These are phyloP conservation scores for Galbula dea DNA, from an alignment of 2,113 vertebrate genomes.

Conservation along the genomic window DNA sequence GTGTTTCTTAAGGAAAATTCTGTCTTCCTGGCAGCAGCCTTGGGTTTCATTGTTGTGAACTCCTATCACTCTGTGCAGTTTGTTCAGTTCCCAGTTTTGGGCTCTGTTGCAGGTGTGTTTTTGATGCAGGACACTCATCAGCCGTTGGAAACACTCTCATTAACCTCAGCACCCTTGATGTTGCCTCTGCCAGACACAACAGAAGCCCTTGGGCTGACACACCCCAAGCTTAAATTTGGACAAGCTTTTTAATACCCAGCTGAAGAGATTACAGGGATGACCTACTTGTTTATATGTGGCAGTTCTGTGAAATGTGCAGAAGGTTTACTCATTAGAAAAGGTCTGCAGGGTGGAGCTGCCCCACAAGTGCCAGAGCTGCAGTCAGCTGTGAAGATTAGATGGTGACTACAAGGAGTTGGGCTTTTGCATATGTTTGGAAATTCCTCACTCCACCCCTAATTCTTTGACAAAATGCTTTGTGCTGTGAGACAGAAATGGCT, in stretches of 20 bases:
- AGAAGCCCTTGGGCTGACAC: constrained; percentile 29
- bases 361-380: background rate
- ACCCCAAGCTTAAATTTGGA: constrained; percentile 59
- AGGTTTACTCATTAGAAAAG: constrained; percentile 28
- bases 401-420: background rate
- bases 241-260: constrained; percentile 53
- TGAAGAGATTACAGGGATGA: constrained; percentile 61
- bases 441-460: background rate
- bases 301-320: constrained; percentile 2
- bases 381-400: background rate
- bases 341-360: background rate
- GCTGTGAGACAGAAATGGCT: background rate
- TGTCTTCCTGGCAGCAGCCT: background rate
- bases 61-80: accelerated
- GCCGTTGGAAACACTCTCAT: background rate
- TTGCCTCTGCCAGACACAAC: background rate
- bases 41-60: accelerated
- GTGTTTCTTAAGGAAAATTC: background rate
- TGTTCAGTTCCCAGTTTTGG: background rate
- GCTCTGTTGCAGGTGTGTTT: background rate
- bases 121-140: background rate
- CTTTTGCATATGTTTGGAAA: background rate
- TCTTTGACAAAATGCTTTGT: background rate
- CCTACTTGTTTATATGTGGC: constrained; percentile 47
- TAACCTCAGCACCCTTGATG: background rate